These are phyloP conservation scores for Troides aeacus DNA, from an alignment of 2,888 invertebrate species.

Conservation along the genomic window DNA sequence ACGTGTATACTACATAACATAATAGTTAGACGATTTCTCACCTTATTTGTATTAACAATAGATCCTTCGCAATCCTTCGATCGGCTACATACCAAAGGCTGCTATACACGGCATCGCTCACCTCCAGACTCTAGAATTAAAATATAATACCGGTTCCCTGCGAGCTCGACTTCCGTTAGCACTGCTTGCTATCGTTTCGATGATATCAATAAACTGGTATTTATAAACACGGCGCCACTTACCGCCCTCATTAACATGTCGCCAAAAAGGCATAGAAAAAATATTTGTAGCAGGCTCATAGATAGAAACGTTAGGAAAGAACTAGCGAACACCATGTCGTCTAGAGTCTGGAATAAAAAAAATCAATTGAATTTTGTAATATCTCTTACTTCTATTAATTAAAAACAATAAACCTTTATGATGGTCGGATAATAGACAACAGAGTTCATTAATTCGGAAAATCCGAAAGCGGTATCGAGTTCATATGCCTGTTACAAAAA, in stretches of 20 bases:
- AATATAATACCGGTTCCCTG: background rate
- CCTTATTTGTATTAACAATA: constrained; percentile 48
- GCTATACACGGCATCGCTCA: constrained; percentile 47
- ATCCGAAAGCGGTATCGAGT: too few relatives aligned
- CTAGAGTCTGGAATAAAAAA: constrained; percentile 44
- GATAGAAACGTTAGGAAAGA: constrained; percentile 49
- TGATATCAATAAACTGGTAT: constrained; percentile 16
- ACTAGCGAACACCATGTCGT: constrained; percentile 41
- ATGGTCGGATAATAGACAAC: background rate
- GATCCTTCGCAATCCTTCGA: constrained; percentile 34
- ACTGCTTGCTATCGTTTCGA: constrained; percentile 18
- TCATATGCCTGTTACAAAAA: too few relatives aligned
- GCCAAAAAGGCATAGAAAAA: constrained; percentile 52
- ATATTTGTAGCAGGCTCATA: constrained; percentile 52
- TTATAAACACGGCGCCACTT: constrained; percentile 30
- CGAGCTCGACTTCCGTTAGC: constrained; percentile 9
- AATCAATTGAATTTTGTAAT: background rate
- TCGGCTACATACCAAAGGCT: constrained; percentile 46
- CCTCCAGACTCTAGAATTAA: constrained; percentile 43
- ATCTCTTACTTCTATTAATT: background rate
- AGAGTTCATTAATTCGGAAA: too few relatives aligned
- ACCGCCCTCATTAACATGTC: constrained; percentile 53
- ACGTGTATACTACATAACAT: too few relatives aligned
- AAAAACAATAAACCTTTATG: background rate
- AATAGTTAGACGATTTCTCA: constrained; percentile 28